Evolutionary conservation across 2,888 invertebrate genomes (phyloP).

Genomic region (Achlya flavicornis): DNA sequence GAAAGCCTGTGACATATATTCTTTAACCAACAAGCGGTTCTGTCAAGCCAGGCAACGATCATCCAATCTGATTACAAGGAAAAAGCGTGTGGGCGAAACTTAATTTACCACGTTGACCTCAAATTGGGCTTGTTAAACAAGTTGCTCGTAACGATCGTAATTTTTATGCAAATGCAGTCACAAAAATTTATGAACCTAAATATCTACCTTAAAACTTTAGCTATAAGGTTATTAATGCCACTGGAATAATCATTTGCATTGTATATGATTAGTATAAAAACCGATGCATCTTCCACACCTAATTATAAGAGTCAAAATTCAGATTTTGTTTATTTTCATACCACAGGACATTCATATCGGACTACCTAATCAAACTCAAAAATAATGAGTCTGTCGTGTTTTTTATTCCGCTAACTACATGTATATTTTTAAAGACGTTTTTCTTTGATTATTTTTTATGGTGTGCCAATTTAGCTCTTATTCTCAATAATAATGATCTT

Average conservation of each 20-base stretch:
- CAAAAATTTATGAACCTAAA: slow-evolving; percentile 15
- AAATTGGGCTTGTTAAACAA: slow-evolving; percentile 41
- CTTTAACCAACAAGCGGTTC: slow-evolving; percentile 37
- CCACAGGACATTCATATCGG: slow-evolving; percentile 24
- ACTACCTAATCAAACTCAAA: slow-evolving; percentile 32
- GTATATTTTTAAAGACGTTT: slow-evolving; percentile 8
- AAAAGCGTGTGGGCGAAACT: slow-evolving; percentile 45
- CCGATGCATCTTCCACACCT: slow-evolving; percentile 39
- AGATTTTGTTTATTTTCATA: slow-evolving; percentile 42
- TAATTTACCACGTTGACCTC: slow-evolving; percentile 37
- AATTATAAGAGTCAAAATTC: slow-evolving; percentile 46
- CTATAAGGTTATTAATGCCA: background rate
- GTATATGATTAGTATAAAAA: slow-evolving; percentile 22
- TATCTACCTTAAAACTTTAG: slow-evolving; percentile 18
- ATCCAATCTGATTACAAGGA: slow-evolving; percentile 54
- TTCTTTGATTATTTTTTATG: slow-evolving; percentile 13
- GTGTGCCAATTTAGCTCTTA: slow-evolving; percentile 10
- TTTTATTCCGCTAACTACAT: slow-evolving; percentile 17
- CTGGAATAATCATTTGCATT: slow-evolving; percentile 13
- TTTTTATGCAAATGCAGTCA: slow-evolving; percentile 56
- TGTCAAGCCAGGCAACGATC: slow-evolving; percentile 20
- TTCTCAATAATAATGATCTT: background rate
- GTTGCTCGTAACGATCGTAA: slow-evolving; percentile 49
- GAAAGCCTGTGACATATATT: slow-evolving; percentile 50
- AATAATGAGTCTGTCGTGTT: slow-evolving; percentile 29